Conservation (phyloP, 2,113 vertebrate species). For the Henicopernis longicauda region DNA sequence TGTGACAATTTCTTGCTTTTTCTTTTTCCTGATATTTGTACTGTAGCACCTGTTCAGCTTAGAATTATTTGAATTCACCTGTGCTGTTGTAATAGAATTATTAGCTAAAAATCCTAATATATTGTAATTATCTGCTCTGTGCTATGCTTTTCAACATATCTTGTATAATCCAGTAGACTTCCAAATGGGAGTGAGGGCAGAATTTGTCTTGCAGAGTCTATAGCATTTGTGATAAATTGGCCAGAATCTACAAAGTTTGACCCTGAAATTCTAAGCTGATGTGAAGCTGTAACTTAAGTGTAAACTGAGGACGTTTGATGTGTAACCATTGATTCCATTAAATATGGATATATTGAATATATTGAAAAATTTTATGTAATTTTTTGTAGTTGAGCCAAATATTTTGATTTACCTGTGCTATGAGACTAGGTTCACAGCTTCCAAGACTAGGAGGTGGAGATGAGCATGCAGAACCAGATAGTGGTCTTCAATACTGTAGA, state of each 20-base stretch:
- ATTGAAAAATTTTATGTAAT: neutral
- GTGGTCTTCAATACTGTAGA: neutral
- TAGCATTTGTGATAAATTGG: neutral
- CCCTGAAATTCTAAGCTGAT: neutral
- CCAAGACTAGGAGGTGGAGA: neutral
- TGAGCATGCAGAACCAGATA: neutral
- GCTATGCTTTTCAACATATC: neutral
- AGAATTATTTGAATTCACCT: neutral
- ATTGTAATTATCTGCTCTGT: neutral
- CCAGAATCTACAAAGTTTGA: neutral
- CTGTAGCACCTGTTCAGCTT: neutral
- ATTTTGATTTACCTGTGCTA: neutral
- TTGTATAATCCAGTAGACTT: neutral
- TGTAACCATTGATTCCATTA: neutral
- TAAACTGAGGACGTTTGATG: neutral
- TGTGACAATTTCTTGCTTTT: neutral
- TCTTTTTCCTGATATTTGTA: neutral
- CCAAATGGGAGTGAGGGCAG: neutral
- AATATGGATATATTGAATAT: neutral
- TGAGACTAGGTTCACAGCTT: neutral
- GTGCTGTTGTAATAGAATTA: neutral
- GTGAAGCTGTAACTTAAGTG: neutral
- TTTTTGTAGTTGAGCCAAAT: neutral
- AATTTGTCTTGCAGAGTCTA: neutral
- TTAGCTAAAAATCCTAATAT: neutral